Conservation (phyloP, 1,140 invertebrate species). For the Eupristina koningsbergeri region DNA sequence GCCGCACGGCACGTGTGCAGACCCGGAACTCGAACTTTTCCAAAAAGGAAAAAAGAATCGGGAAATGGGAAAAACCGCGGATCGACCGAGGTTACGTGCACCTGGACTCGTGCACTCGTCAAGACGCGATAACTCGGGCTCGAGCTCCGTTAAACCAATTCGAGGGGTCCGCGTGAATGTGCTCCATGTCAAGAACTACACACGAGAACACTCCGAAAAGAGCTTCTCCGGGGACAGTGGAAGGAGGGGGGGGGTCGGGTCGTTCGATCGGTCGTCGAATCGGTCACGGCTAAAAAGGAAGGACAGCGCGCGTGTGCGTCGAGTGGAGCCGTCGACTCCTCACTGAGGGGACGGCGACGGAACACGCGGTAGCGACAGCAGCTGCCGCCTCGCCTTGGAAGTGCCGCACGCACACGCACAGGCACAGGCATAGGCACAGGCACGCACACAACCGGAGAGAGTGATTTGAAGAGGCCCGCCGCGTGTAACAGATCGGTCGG, state of each 20-base stretch:
- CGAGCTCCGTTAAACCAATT: neutral
- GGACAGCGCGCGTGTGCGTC: constrained; percentile 1
- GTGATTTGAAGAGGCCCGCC: constrained; percentile 42
- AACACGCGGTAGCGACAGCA: constrained; percentile 1
- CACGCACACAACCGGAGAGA: no score
- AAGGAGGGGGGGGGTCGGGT: neutral
- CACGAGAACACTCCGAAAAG: neutral
- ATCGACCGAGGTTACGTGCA: no score
- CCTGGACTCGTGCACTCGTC: no score
- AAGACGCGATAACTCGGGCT: neutral
- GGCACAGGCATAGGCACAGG: neutral
- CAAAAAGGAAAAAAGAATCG: no score
- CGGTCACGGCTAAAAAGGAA: neutral
- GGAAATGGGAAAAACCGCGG: no score
- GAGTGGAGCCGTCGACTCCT: constrained; percentile 20
- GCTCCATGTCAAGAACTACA: neutral
- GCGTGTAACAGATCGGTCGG: neutral
- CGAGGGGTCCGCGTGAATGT: neutral
- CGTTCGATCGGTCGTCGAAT: neutral
- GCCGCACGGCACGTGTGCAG: neutral
- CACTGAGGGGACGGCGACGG: constrained; percentile 11
- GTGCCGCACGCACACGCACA: neutral
- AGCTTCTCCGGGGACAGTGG: neutral
- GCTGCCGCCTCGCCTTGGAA: neutral
- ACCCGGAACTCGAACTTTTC: no score